Evolutionary conservation across 2,888 invertebrate genomes (phyloP), one percentile per base, ranked within the genome.

Genomic region (Slavum lentiscoides): DNA sequence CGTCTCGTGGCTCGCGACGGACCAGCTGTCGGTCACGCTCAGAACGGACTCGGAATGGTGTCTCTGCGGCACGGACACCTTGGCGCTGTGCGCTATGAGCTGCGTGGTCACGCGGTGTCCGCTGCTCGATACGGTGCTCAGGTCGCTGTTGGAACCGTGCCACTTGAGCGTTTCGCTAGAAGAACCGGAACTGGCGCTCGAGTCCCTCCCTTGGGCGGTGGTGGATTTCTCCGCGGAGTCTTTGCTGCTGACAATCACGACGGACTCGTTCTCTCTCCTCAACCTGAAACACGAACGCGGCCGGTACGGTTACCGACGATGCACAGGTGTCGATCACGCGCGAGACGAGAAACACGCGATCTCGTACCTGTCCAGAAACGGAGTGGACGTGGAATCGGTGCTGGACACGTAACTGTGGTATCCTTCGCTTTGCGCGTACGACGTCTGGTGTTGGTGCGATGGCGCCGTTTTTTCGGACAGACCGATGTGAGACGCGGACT

Each of bases 391-490:
- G 13, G 92, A 92, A 86, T 93, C 92, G 61, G 92, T 91, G 85
- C 92, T 92, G 82, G 92, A 92, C 43, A 93, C 92, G 86, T 93
- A 93, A 86, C 92, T 92, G 86, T 93, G 93, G 86, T 93, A 93
- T 74, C 92, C 92, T 87, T 93, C 93, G 75, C 92, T 92, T 85
- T 93, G 92, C 74, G 93, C 93, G 87, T 93, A 93, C 75, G 92
- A 92, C 62, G 91, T 89, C 85, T 92, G 92, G 85, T 91, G 92
- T 84, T 91, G 91, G 86, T 92, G 92, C 43, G 87, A 87, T 11
- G 84, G 84, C 58, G 67, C 84, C 30, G 82, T 77, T 69, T 76
- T 75, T 15, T 72, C 49, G 83, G 83, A 62, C 83, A 82, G 37
- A 82, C 83, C 43, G 61, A 81, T 68, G 55, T 83, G 80, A 17